phyloP scores from a whole-genome alignment of 1,140 invertebrate species.

The Aporrectodea caliginosa region DNA sequence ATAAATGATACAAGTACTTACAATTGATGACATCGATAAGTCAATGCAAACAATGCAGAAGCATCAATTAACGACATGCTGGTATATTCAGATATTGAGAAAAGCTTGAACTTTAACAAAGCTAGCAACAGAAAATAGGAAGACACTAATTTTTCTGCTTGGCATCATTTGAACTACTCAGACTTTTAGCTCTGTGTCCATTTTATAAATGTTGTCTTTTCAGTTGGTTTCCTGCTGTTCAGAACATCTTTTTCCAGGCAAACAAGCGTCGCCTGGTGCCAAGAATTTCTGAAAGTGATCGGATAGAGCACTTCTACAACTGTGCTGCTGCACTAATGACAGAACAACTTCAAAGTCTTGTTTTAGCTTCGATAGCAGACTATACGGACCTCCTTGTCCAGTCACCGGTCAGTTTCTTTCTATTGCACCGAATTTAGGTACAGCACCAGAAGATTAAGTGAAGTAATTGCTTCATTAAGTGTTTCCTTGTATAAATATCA shows the following conservation, averaged over 20 bases:
- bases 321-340: conserved; percentile 83
- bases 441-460: not conserved
- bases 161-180: too few species aligned
- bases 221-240: conserved; percentile 63
- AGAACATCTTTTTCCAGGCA: conserved; percentile 62
- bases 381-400: conserved; percentile 73
- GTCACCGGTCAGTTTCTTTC: conserved; percentile 62
- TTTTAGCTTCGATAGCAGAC: conserved; percentile 71
- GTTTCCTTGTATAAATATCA: not conserved
- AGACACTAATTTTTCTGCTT: too few species aligned
- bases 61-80: too few species aligned
- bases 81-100: too few species aligned
- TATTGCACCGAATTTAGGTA: not conserved
- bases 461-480: not conserved
- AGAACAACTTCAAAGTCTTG: conserved; percentile 73
- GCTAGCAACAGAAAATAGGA: too few species aligned
- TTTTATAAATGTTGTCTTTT: too few species aligned
- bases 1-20: too few species aligned
- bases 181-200: too few species aligned
- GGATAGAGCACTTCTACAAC: conserved; percentile 74
- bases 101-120: too few species aligned
- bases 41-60: too few species aligned
- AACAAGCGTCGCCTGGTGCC: conserved; percentile 72
- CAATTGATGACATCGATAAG: too few species aligned
- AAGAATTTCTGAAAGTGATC: conserved; percentile 62